A percentile compares a stretch with the other conserved stretches of the same genome.
Conservation (phyloP, 2,888 invertebrate genomes). For the Neoaliturus tenellus region DNA sequence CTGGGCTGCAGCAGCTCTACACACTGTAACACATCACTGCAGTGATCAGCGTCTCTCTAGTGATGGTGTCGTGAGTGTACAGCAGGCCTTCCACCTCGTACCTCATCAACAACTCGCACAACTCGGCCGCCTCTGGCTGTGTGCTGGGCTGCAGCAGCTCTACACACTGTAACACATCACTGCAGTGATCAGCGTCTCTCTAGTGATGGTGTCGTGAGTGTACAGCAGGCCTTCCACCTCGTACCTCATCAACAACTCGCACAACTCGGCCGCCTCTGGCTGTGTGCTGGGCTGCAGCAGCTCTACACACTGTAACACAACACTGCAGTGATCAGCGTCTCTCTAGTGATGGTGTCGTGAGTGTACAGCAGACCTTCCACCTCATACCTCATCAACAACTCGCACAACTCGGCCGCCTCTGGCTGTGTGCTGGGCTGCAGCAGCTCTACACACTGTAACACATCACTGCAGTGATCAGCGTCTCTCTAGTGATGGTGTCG, state of each 20-base stretch:
- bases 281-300: slow-evolving; percentile 84
- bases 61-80: slow-evolving; percentile 93
- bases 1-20: slow-evolving; percentile 87
- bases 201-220: slow-evolving; percentile 94
- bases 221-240: slow-evolving; percentile 92
- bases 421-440: slow-evolving; percentile 83
- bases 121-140: slow-evolving; percentile 83
- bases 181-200: slow-evolving; percentile 47
- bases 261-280: slow-evolving; percentile 85
- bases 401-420: slow-evolving; percentile 87
- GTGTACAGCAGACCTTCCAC: slow-evolving; percentile 92
- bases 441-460: slow-evolving; percentile 84
- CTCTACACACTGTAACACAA: slow-evolving; percentile 82
- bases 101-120: slow-evolving; percentile 88
- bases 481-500: slow-evolving; percentile 85
- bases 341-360: slow-evolving; percentile 89
- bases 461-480: slow-evolving; percentile 51
- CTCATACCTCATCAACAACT: slow-evolving; percentile 90
- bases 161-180: slow-evolving; percentile 78
- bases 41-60: slow-evolving; percentile 71
- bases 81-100: slow-evolving; percentile 93
- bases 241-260: slow-evolving; percentile 88
- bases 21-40: slow-evolving; percentile 75
- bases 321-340: not conserved
- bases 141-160: slow-evolving; percentile 86